Evolutionary conservation across 37 sponge, comb jelly and placozoan species (phyloP).

Genomic region (Bolinopsis microptera): DNA sequence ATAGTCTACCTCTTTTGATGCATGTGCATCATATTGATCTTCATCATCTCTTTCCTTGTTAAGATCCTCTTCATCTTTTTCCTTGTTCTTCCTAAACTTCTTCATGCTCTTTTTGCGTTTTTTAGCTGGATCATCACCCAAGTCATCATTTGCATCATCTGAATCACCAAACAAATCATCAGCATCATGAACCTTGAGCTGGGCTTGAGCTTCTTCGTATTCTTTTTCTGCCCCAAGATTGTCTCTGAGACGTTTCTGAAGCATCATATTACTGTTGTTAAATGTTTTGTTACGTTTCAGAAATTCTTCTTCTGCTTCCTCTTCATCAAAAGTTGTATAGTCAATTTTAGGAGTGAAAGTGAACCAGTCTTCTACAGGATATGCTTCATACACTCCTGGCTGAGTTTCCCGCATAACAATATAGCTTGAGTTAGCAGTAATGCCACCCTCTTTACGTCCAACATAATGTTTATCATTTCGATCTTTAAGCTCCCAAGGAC

Average conservation of each 20-base stretch:
- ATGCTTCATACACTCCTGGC: slow-evolving; percentile 80
- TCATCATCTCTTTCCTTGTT: slow-evolving; percentile 82
- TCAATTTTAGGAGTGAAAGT: slow-evolving; percentile 81
- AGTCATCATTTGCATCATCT: slow-evolving; percentile 10
- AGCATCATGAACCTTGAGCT: not conserved
- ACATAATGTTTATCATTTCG: slow-evolving; percentile 6
- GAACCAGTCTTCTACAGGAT: slow-evolving; percentile 80
- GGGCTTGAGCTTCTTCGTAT: slow-evolving; percentile 29
- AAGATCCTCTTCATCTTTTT: slow-evolving; percentile 68
- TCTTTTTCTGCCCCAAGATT: slow-evolving; percentile 64
- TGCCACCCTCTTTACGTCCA: slow-evolving; percentile 81
- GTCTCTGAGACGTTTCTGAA: slow-evolving; percentile 75
- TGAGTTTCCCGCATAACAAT: slow-evolving; percentile 70
- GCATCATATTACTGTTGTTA: slow-evolving; percentile 85
- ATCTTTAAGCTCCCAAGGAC: slow-evolving; percentile 49
- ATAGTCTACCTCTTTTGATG: slow-evolving; percentile 86
- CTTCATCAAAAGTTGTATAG: slow-evolving; percentile 82
- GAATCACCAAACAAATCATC: slow-evolving; percentile 59
- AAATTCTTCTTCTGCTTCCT: slow-evolving; percentile 88
- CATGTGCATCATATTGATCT: slow-evolving; percentile 70
- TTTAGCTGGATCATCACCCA: not conserved
- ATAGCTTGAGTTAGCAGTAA: slow-evolving; percentile 80
- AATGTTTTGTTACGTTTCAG: slow-evolving; percentile 79
- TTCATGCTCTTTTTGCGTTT: slow-evolving; percentile 58
- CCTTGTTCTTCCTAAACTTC: slow-evolving; percentile 45